Conservation (phyloP, 2,888 invertebrate species). For the Chalcosyrphus nemorum region DNA sequence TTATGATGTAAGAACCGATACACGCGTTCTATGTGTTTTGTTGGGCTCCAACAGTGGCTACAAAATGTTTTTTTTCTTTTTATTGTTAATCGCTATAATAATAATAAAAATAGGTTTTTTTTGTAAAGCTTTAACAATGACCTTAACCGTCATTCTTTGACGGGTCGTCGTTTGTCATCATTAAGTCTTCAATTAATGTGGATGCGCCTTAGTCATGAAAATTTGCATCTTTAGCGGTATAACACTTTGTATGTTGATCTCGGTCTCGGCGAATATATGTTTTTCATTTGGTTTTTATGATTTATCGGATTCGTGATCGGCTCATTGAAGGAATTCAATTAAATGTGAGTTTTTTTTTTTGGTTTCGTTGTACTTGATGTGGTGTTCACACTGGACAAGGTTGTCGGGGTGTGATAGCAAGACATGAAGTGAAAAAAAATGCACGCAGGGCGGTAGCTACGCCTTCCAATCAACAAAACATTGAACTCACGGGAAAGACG, state of each 20-base stretch:
- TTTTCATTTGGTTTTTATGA: conserved; percentile 28
- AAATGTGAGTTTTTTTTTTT: conserved; percentile 42
- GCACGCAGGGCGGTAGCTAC: conserved; percentile 38
- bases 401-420: background rate
- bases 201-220: conserved; percentile 48
- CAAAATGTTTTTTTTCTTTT: background rate
- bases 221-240: conserved; percentile 50
- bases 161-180: conserved; percentile 58
- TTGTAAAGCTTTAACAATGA: conserved; percentile 29
- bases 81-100: conserved; percentile 7
- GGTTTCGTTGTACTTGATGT: conserved; percentile 5
- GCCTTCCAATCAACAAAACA: conserved; percentile 61
- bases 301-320: conserved; percentile 66
- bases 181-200: conserved; percentile 49
- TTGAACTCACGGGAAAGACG: conserved; percentile 56
- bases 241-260: conserved; percentile 3
- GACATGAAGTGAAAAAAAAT: background rate
- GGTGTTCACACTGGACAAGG: background rate
- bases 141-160: conserved; percentile 63
- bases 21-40: background rate
- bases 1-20: conserved; percentile 7
- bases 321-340: conserved; percentile 65
- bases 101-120: background rate
- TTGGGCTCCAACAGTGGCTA: background rate
- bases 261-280: background rate